Base-by-base conservation (phyloP, 2,113 vertebrate genomes). In the Orycteropus afer region DNA sequence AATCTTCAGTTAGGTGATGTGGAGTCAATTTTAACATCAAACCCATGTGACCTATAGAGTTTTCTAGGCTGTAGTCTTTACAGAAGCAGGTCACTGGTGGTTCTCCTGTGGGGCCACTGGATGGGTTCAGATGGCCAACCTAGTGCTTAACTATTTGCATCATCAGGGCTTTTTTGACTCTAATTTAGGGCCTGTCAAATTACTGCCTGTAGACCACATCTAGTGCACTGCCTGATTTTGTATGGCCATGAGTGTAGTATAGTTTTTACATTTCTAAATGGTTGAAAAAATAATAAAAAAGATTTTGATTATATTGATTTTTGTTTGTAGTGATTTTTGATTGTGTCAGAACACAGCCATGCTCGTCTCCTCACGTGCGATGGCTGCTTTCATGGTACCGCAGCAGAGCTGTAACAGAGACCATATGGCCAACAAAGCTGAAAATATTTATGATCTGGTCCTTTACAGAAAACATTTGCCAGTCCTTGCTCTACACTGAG, bases 261-360 rank as follows among this genome's bases (percentile, higher is more conserved):
- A 79, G 51, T 47, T 78, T 91, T 81, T 37, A 23, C 9, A 12
- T 92, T 57, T 84, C 79, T 79, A 69, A 55, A 37, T 87, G 73
- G 23, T 80, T 87, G 69, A 47, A 86, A 81, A 77, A 73, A 82
- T n/a, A 93, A 69, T 9, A 37, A 59, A 95, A 79, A 89, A 40
- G 89, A 47, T 61, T 94, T 96, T 88, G 65, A 29, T 61, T 61
- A 11, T 61, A 29, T 61, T 29, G 59, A 61, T 61, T 34, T 29
- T 57, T 57, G 18, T 57, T 57, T 5, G 4, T 22, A 22, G 4
- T 57, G 55, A 57, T 57, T 57, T 65, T 65, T 65, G 9, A 65
- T 32, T n/a, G n/a, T 49, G 32, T n/a, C 27, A 22, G 69, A 49
- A 27, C 8, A 8, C 11, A 27, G 4, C 63, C 6, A 84, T 15